Conservation (phyloP, 2,113 vertebrate genomes). For the Neotoma lepida region DNA sequence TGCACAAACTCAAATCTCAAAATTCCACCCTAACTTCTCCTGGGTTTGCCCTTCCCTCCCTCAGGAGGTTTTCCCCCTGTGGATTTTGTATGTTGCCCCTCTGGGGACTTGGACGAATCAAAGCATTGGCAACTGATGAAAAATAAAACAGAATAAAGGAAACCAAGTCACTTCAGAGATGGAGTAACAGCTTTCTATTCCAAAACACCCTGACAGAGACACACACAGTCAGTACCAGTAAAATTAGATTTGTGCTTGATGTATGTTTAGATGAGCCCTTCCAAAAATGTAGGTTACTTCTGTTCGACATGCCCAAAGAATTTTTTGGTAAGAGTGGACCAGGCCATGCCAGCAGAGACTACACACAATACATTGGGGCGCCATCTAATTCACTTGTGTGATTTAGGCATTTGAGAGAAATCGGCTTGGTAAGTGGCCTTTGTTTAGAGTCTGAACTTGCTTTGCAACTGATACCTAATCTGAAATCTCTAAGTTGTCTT, state of each 20-base stretch:
- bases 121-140: not conserved
- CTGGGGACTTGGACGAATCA: not conserved
- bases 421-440: not conserved
- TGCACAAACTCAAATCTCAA: not conserved
- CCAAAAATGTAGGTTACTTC: not conserved
- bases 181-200: not conserved
- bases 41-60: not conserved
- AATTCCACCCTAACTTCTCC: not conserved
- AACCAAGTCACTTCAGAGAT: not conserved
- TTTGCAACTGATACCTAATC: not conserved
- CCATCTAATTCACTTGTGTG: not conserved
- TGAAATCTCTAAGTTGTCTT: constrained; percentile 56
- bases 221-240: not conserved
- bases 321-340: not conserved
- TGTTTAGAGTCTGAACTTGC: constrained; percentile 12
- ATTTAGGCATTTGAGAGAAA: not conserved
- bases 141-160: not conserved
- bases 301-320: not conserved
- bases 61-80: not conserved
- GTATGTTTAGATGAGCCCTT: not conserved
- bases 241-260: not conserved
- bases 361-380: not conserved
- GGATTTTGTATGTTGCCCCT: not conserved
- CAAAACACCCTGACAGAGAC: not conserved
- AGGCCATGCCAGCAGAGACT: not conserved